Conservation (phyloP, 2,797 vertebrate genomes). For the Xerus rutilus region DNA sequence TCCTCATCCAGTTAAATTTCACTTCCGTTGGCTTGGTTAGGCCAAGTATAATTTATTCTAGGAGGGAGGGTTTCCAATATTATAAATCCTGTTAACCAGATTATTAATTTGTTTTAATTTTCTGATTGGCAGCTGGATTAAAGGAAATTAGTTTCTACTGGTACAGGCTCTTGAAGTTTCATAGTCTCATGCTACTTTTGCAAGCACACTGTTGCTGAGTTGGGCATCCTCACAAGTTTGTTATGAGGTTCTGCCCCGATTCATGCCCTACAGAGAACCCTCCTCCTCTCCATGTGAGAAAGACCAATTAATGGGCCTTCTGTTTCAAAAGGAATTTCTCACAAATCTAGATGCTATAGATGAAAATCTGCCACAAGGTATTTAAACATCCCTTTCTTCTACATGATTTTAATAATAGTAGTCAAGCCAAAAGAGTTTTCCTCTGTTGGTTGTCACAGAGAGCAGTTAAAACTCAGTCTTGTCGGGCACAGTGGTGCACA, state of each 20-base stretch:
- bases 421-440: slow-evolving; percentile 1
- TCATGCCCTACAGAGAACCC: background rate
- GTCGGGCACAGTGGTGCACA: too few relatives aligned
- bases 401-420: background rate
- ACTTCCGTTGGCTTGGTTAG: slow-evolving; percentile 51
- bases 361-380: slow-evolving; percentile 21
- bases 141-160: background rate
- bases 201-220: background rate
- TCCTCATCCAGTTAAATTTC: background rate
- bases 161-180: background rate
- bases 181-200: background rate
- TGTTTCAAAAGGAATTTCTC: slow-evolving; percentile 52
- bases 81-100: slow-evolving; percentile 1
- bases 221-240: background rate
- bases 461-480: background rate
- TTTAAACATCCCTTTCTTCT: slow-evolving; percentile 23
- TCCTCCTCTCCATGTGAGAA: background rate
- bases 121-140: slow-evolving; percentile 30
- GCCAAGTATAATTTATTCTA: background rate
- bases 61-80: background rate
- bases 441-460: background rate
- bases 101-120: slow-evolving; percentile 58
- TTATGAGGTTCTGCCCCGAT: background rate
- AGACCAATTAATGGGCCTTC: slow-evolving; percentile 12
- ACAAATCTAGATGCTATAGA: background rate